These are phyloP conservation scores for Caerostris darwini DNA, from an alignment of 1,140 invertebrate genomes.

Conservation along the genomic window DNA sequence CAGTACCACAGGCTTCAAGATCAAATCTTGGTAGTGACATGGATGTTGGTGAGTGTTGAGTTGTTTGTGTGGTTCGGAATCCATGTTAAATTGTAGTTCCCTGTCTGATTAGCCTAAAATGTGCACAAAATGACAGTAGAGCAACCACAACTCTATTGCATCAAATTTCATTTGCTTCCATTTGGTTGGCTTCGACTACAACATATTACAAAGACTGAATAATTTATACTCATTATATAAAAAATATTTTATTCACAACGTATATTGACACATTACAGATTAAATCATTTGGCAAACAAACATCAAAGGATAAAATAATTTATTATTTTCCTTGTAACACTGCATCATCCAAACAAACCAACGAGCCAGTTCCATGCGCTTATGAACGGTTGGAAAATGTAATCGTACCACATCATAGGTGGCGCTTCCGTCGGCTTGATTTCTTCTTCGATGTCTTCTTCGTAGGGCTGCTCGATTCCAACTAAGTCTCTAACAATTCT, in stretches of 20 bases:
- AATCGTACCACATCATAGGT: slow-evolving; percentile 53
- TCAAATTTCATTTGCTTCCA: no score
- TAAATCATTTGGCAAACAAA: background rate
- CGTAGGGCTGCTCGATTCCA: background rate
- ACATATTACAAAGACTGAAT: no score
- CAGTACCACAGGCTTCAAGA: no score
- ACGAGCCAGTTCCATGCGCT: background rate
- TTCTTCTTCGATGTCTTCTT: slow-evolving; percentile 22
- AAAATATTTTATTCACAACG: background rate
- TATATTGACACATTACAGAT: background rate
- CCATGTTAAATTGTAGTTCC: no score
- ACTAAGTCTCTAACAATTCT: slow-evolving; percentile 23
- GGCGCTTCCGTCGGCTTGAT: background rate
- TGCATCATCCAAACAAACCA: background rate
- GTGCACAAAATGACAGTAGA: no score
- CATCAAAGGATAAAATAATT: background rate
- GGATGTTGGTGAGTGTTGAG: no score
- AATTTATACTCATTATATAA: no score
- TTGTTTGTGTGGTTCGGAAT: no score
- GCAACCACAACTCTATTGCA: no score
- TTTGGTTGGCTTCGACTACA: no score
- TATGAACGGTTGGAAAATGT: slow-evolving; percentile 14
- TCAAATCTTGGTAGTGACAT: no score
- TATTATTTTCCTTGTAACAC: background rate
- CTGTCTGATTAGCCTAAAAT: no score